These are phyloP conservation scores for Illadopsis cleaveri DNA, from an alignment of 2,113 vertebrate genomes.

Conservation along the genomic window DNA sequence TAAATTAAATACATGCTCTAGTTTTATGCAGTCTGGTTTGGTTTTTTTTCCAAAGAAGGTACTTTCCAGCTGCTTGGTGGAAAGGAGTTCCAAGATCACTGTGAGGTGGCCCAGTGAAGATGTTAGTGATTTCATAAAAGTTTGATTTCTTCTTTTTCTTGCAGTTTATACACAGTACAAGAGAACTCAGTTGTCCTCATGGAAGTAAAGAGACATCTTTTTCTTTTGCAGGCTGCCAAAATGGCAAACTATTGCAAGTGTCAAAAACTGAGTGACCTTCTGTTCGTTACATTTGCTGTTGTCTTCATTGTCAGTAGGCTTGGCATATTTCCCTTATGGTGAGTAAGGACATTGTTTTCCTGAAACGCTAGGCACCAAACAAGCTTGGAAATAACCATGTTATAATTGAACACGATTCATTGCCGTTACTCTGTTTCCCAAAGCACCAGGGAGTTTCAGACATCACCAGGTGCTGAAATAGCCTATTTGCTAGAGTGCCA, in stretches of 20 bases:
- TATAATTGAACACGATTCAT: not conserved
- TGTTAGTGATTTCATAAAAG: not conserved
- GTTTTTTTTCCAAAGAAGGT: not conserved
- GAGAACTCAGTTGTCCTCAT: conserved; percentile 13
- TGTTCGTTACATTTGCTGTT: conserved; percentile 93
- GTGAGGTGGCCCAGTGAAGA: not conserved
- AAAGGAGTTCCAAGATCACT: not conserved
- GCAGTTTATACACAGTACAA: not conserved
- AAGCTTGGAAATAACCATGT: not conserved
- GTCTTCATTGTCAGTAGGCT: conserved; percentile 94
- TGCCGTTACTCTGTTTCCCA: not conserved
- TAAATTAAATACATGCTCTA: not conserved
- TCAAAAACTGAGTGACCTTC: conserved; percentile 94
- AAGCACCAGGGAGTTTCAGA: not conserved
- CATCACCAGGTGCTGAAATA: not conserved
- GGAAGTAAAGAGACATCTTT: conserved; percentile 54
- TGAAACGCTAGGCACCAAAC: not conserved
- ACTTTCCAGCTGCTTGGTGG: not conserved
- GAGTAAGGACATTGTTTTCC: conserved; percentile 69
- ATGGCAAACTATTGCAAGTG: conserved; percentile 99
- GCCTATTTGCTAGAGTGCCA: not conserved
- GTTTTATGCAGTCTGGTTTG: not conserved
- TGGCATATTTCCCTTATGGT: conserved; percentile 93
- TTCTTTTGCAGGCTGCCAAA: conserved; percentile 91
- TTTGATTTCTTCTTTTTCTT: not conserved